These are phyloP conservation scores for Bellardia bayeri DNA, from an alignment of 2,888 invertebrate genomes.

Conservation along the genomic window DNA sequence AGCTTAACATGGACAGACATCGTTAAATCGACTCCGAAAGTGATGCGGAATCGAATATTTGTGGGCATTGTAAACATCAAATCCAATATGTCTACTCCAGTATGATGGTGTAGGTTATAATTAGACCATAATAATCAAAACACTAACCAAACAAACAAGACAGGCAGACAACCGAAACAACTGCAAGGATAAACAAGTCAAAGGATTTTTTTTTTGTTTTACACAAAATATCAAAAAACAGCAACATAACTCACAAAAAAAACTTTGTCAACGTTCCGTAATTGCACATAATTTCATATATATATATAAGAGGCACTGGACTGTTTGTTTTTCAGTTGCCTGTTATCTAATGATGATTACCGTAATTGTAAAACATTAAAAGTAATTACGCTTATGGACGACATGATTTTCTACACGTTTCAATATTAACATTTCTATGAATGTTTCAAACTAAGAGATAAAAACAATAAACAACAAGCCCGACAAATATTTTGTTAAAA, in stretches of 20 bases:
- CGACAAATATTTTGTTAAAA: constrained; percentile 56
- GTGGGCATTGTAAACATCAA: too few species aligned
- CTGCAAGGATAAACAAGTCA: not conserved
- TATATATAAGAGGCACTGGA: not conserved
- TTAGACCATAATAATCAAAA: constrained; percentile 52
- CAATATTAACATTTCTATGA: not conserved
- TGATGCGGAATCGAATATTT: too few species aligned
- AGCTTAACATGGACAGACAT: too few species aligned
- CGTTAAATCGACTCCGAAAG: too few species aligned
- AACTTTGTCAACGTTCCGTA: not conserved
- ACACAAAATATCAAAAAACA: not conserved
- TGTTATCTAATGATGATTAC: constrained; percentile 61
- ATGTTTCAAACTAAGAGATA: constrained; percentile 26
- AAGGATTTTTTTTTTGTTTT: not conserved
- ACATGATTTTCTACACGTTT: constrained; percentile 46
- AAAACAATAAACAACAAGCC: constrained; percentile 44
- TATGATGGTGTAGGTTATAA: not conserved
- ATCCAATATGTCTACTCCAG: too few species aligned
- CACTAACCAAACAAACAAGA: constrained; percentile 23
- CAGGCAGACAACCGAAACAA: not conserved
- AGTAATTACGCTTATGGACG: constrained; percentile 60
- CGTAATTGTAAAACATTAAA: constrained; percentile 69
- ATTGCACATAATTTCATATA: not conserved
- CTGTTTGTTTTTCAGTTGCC: not conserved
- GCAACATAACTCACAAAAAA: not conserved